phyloP scores from a whole-genome alignment of 1,140 invertebrate genomes.

The Zaprionus africanus region DNA sequence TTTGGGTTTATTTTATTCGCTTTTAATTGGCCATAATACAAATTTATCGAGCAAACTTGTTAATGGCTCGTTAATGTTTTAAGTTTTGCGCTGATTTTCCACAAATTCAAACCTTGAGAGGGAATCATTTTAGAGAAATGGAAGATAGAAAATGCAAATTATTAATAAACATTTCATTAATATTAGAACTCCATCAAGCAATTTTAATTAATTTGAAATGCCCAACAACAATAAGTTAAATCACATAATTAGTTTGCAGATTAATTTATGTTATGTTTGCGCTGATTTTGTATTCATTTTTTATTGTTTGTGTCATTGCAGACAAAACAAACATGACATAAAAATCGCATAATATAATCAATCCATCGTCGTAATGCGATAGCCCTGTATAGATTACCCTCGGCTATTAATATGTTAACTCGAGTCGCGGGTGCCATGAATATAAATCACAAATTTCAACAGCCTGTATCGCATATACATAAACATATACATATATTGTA shows the following conservation, averaged over 20 bases:
- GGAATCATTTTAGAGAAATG: no score
- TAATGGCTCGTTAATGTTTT: constrained; percentile 79
- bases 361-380: constrained; percentile 24
- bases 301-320: background rate
- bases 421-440: constrained; percentile 15
- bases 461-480: background rate
- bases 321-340: constrained; percentile 13
- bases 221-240: constrained; percentile 21
- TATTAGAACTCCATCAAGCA: constrained; percentile 27
- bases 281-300: background rate
- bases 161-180: background rate
- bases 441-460: constrained; percentile 26
- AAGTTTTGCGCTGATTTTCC: constrained; percentile 53
- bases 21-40: constrained; percentile 82
- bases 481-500: background rate
- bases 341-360: constrained; percentile 15
- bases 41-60: constrained; percentile 78
- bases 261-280: constrained; percentile 30
- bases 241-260: constrained; percentile 33
- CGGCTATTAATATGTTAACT: constrained; percentile 37
- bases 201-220: constrained; percentile 58
- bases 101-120: background rate
- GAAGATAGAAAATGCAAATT: no score
- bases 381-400: constrained; percentile 19
- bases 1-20: constrained; percentile 71